A percentile compares a stretch with the other conserved stretches of the same genome.
Evolutionary conservation across 1,140 invertebrate genomes (phyloP).

Genomic region (Danaus plexippus): DNA sequence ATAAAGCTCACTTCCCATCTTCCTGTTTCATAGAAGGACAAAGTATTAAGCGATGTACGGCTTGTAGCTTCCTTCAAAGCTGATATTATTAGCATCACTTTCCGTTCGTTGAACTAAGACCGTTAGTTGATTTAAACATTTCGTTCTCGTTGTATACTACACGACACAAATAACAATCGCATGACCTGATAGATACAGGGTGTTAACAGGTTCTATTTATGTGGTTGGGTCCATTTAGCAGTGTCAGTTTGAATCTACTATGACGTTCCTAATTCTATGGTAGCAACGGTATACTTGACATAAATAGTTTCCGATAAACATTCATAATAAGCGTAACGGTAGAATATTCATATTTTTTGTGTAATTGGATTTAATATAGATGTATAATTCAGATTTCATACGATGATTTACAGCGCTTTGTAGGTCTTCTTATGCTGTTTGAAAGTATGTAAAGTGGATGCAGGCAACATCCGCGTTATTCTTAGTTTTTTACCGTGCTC

Average conservation of each 20-base stretch:
- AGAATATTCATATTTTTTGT: too few relatives aligned
- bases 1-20: conserved; percentile 20
- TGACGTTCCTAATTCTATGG: too few relatives aligned
- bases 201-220: conserved; percentile 21
- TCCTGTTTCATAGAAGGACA: conserved; percentile 20
- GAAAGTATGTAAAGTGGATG: conserved; percentile 6
- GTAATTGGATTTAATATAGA: too few relatives aligned
- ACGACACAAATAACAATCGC: conserved; percentile 65
- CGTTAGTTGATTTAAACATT: conserved; percentile 61
- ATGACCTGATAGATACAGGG: conserved; percentile 22
- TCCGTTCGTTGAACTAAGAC: conserved; percentile 63
- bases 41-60: conserved; percentile 10
- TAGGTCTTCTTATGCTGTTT: too few relatives aligned
- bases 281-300: too few relatives aligned
- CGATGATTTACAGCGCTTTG: too few relatives aligned
- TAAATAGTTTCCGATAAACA: too few relatives aligned
- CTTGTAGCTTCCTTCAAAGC: conserved; percentile 42
- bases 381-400: too few relatives aligned
- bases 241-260: not conserved
- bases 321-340: too few relatives aligned
- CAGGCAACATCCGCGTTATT: conserved; percentile 30
- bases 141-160: conserved; percentile 52
- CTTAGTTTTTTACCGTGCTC: conserved; percentile 43
- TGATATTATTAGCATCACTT: conserved; percentile 59
- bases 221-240: conserved; percentile 8